These are phyloP conservation scores for Drosophila gaucha DNA, from an alignment of 2,888 invertebrate species.

Conservation along the genomic window DNA sequence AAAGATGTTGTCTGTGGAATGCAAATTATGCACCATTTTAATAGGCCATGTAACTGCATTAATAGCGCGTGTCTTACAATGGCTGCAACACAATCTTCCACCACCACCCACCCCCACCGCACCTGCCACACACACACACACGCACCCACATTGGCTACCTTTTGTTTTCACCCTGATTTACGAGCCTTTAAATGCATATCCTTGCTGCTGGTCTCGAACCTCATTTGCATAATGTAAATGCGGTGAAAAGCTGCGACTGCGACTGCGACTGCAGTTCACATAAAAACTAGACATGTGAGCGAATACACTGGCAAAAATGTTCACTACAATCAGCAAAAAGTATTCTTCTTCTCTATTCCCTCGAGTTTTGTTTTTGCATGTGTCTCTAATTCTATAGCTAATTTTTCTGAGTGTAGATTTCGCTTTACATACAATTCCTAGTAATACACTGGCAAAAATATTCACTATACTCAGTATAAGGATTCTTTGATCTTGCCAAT, in stretches of 20 bases:
- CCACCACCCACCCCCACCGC: background rate
- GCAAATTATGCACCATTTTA: constrained; percentile 44
- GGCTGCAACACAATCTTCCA: constrained; percentile 3
- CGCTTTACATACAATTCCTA: too few relatives aligned
- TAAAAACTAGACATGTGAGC: constrained; percentile 21
- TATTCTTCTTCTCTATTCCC: too few relatives aligned
- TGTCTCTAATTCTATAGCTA: too few relatives aligned
- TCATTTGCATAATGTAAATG: constrained; percentile 74
- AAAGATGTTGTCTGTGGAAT: constrained; percentile 91
- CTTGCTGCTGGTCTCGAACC: constrained; percentile 57
- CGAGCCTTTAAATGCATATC: constrained; percentile 71
- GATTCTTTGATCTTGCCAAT: too few relatives aligned
- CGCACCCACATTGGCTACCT: constrained; percentile 40
- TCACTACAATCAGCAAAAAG: background rate
- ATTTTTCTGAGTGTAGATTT: background rate
- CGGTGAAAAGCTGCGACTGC: constrained; percentile 40
- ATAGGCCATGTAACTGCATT: constrained; percentile 63
- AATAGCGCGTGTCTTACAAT: constrained; percentile 56
- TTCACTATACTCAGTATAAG: background rate
- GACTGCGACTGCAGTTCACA: constrained; percentile 19
- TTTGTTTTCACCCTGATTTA: constrained; percentile 75
- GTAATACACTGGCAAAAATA: background rate
- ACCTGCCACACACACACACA: background rate
- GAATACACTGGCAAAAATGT: constrained; percentile 30
- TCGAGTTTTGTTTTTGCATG: too few relatives aligned